Evolutionary conservation across 2,797 vertebrate genomes (phyloP).

Genomic region (Ispidina lecontei): DNA sequence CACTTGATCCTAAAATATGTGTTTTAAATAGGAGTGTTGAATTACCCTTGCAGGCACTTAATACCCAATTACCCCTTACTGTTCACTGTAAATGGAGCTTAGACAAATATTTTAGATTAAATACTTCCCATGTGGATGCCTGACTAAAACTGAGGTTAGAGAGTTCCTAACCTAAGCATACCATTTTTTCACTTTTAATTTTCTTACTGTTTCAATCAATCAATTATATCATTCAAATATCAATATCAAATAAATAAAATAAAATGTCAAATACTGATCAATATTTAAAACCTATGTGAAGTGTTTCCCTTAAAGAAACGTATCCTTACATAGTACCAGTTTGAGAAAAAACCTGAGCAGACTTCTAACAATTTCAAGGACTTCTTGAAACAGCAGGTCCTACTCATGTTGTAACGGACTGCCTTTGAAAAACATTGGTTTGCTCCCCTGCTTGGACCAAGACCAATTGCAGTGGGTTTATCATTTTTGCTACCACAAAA

Average conservation of each 20-base stretch:
- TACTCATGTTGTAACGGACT: neutral
- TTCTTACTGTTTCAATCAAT: neutral
- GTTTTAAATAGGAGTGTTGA: neutral
- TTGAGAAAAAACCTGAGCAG: neutral
- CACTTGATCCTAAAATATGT: neutral
- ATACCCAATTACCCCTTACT: neutral
- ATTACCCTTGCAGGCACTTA: neutral
- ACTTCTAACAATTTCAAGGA: neutral
- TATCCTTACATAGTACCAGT: neutral
- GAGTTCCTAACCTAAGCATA: neutral
- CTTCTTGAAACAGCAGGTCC: neutral
- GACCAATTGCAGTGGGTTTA: neutral
- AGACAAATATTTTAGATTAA: neutral
- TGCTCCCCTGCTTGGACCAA: neutral
- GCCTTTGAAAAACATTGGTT: neutral
- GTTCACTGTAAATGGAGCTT: neutral
- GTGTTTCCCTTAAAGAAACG: neutral
- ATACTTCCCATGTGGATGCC: neutral
- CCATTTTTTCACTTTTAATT: neutral
- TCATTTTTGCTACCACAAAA: conserved; percentile 32
- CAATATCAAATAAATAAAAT: no score
- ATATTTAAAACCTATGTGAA: neutral
- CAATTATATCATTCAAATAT: no score
- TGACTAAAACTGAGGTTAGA: neutral
- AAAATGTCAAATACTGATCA: neutral